These are phyloP conservation scores for Carabus problematicus DNA, from an alignment of 2,888 invertebrate genomes.

Conservation along the genomic window DNA sequence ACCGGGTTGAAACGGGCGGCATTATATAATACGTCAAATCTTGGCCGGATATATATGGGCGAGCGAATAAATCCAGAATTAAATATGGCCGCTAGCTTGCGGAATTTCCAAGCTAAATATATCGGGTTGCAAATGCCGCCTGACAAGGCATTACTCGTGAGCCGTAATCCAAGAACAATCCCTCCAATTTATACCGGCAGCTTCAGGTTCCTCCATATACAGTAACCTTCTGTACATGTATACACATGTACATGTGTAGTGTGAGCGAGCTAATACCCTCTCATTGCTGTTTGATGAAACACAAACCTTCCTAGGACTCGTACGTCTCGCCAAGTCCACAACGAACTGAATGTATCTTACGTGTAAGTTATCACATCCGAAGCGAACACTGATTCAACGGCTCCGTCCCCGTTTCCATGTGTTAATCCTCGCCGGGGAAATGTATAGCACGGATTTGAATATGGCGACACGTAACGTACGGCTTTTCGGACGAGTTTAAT, in stretches of 20 bases:
- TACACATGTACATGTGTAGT: not conserved
- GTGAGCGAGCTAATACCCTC: constrained; percentile 41
- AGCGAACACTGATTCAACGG: too few species aligned
- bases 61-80: constrained; percentile 41
- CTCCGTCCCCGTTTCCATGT: too few species aligned
- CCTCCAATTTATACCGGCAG: constrained; percentile 59
- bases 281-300: constrained; percentile 62
- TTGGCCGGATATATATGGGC: constrained; percentile 39
- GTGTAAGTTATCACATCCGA: too few species aligned
- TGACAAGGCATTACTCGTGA: constrained; percentile 59
- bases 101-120: constrained; percentile 53
- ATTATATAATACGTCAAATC: constrained; percentile 41
- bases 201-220: not conserved
- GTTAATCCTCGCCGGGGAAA: too few species aligned
- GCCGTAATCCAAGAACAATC: constrained; percentile 59
- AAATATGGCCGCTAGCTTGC: constrained; percentile 40
- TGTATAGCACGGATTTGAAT: too few species aligned
- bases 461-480: too few species aligned
- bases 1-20: not conserved
- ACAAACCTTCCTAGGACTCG: constrained; percentile 55
- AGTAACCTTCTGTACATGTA: constrained; percentile 3
- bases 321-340: not conserved
- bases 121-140: constrained; percentile 59
- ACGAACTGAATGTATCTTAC: too few species aligned
- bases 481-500: too few species aligned